Conservation (phyloP, 53 echinoderm and acorn worm species). For the Arbacia lixula region DNA sequence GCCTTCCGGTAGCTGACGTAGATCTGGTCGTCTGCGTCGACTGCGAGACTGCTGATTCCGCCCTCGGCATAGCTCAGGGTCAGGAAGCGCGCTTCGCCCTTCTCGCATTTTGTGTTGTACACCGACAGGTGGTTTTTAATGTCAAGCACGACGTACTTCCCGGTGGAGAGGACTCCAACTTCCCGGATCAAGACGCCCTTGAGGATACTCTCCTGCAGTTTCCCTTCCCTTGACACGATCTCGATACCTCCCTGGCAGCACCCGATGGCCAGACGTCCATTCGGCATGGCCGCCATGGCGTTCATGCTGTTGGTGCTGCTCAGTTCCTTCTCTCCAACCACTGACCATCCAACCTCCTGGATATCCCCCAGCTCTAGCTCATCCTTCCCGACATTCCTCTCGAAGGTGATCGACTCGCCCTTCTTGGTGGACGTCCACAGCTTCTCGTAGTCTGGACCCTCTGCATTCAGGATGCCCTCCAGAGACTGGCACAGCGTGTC, state of each 20-base stretch:
- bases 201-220: background rate
- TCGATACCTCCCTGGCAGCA: background rate
- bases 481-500: background rate
- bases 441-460: constrained; percentile 7
- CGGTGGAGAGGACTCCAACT: background rate
- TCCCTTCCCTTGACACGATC: constrained; percentile 14
- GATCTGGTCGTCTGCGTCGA: constrained; percentile 12
- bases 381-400: background rate
- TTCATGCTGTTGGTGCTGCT: background rate
- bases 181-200: background rate
- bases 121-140: background rate
- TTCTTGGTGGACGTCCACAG: background rate
- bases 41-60: background rate
- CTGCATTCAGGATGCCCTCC: background rate
- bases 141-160: background rate
- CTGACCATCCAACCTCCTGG: background rate
- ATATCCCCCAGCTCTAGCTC: background rate
- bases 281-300: background rate
- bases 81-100: background rate
- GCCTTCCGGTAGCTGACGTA: constrained; percentile 14
- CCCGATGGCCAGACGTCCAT: constrained; percentile 16
- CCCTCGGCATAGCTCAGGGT: background rate
- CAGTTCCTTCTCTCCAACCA: too few relatives aligned
- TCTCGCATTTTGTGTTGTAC: background rate
- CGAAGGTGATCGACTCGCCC: background rate